Evolutionary conservation across 2,797 vertebrate species (phyloP).

Genomic region (Sebastes umbrosus): DNA sequence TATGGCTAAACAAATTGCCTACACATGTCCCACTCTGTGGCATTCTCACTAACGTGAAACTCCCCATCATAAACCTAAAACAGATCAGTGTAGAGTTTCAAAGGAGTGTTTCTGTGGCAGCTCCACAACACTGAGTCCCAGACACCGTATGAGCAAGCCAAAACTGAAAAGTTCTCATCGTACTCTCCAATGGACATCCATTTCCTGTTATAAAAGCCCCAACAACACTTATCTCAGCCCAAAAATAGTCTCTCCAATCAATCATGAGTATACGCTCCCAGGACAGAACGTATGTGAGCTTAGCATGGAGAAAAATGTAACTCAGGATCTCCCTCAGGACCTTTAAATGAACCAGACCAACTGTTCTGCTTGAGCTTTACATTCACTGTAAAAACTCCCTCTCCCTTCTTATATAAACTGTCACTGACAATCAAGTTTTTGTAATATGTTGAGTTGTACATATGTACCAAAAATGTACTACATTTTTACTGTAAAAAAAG

Average conservation of each 20-base stretch:
- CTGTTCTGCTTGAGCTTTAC: conserved; percentile 33
- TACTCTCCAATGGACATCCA: conserved; percentile 49
- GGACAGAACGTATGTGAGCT: conserved; percentile 41
- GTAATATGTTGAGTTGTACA: background rate
- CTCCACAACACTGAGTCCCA: conserved; percentile 6
- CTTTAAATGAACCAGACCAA: conserved; percentile 53
- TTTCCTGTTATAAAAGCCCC: conserved; percentile 61
- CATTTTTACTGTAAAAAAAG: background rate
- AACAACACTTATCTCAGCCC: conserved; percentile 53
- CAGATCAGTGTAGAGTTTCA: conserved; percentile 35
- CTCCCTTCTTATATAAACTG: background rate
- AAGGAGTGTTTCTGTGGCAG: conserved; percentile 15
- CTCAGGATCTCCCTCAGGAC: conserved; percentile 46
- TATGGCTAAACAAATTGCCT: background rate
- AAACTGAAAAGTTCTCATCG: conserved; percentile 53
- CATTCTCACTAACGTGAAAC: background rate
- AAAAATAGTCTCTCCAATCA: conserved; percentile 69
- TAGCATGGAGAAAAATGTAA: conserved; percentile 40
- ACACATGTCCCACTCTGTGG: background rate
- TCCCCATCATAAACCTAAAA: conserved; percentile 18
- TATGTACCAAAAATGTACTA: background rate
- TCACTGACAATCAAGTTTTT: background rate
- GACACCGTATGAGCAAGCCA: conserved; percentile 25
- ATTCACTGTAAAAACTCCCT: conserved; percentile 31
- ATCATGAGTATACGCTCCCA: conserved; percentile 55